Conservation (phyloP, 1,140 invertebrate genomes). For the Capitella teleta region DNA sequence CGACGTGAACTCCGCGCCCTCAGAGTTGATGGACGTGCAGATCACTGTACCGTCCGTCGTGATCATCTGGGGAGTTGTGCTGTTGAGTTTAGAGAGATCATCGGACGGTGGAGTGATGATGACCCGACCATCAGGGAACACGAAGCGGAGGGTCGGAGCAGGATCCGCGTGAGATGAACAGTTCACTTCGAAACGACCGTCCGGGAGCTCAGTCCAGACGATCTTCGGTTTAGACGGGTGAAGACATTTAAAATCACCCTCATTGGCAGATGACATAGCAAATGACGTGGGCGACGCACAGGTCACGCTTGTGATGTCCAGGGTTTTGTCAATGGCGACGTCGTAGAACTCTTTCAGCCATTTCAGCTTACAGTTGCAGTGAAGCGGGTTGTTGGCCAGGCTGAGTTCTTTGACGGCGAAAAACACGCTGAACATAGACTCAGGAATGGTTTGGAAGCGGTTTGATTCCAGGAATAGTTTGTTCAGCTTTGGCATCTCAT, state of each 20-base stretch:
- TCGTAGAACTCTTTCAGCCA: constrained; percentile 11
- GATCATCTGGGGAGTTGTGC: constrained; percentile 5
- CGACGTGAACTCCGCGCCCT: constrained; percentile 4
- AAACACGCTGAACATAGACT: constrained; percentile 2
- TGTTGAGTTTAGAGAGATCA: constrained; percentile 4
- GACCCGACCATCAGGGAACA: background rate
- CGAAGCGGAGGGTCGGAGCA: constrained; percentile 2
- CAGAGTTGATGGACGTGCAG: constrained; percentile 5
- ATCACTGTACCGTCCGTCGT: background rate
- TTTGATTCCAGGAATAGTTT: constrained; percentile 7
- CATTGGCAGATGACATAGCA: background rate
- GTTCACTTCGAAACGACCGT: constrained; percentile 6
- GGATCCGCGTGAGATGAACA: constrained; percentile 4
- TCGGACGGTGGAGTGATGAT: constrained; percentile 8
- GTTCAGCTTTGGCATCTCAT: constrained; percentile 4
- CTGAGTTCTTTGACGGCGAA: constrained; percentile 8
- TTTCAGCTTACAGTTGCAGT: constrained; percentile 10
- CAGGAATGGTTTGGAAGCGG: constrained; percentile 10
- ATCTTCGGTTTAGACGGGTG: background rate
- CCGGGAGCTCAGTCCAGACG: background rate
- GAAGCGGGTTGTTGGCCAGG: constrained; percentile 6
- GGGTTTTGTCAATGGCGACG: background rate
- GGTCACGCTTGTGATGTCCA: background rate
- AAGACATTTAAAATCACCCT: constrained; percentile 1
- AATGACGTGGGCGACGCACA: background rate